These are phyloP conservation scores for Glareola pratincola DNA, from an alignment of 2,113 vertebrate species.

Conservation along the genomic window DNA sequence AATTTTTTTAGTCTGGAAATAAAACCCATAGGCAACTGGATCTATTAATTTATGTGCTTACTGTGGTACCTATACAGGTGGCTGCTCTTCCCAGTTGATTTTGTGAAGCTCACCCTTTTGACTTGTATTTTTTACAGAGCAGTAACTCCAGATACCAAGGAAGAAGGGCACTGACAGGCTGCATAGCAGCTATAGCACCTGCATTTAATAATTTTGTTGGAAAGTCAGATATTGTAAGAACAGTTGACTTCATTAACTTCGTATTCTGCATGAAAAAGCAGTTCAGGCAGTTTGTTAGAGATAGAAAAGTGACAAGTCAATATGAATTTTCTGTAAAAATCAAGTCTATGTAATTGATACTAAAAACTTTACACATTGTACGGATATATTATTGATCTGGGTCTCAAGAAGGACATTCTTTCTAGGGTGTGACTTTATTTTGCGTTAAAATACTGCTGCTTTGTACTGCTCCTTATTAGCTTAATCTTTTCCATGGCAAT, in stretches of 20 bases:
- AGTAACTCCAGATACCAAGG: not conserved
- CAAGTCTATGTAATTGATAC: not conserved
- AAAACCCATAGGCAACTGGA: not conserved
- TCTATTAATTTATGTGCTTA: not conserved
- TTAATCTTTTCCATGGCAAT: not conserved
- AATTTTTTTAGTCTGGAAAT: too few relatives aligned
- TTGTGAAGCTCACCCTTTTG: not conserved
- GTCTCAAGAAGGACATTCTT: not conserved
- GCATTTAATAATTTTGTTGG: not conserved
- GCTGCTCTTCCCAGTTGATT: not conserved
- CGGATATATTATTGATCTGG: not conserved
- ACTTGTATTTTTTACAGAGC: not conserved
- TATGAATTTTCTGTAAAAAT: not conserved
- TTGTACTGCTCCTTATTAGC: not conserved
- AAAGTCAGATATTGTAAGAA: not conserved
- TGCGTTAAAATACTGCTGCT: not conserved
- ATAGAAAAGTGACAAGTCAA: not conserved
- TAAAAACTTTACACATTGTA: not conserved
- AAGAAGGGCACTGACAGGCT: not conserved
- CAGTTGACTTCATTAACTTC: not conserved
- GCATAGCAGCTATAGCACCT: not conserved
- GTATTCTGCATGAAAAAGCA: not conserved
- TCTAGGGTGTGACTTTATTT: not conserved
- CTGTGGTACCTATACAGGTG: not conserved
- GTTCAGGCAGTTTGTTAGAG: not conserved